These are phyloP conservation scores for Tyrannus savana DNA, from an alignment of 2,113 vertebrate species.

Conservation along the genomic window DNA sequence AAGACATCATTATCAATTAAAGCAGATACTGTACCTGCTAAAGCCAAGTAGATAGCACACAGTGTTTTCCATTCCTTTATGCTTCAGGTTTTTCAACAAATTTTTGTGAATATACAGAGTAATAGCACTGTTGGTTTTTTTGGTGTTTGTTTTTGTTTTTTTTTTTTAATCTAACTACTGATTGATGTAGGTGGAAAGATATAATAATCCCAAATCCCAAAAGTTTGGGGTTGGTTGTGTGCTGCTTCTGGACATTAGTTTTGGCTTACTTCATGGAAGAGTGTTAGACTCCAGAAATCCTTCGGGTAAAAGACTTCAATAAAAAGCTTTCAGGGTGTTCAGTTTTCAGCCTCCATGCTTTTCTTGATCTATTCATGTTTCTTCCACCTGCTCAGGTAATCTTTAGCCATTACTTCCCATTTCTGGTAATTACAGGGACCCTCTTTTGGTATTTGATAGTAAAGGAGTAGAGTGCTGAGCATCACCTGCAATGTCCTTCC, in stretches of 20 bases:
- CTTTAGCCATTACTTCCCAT: neutral
- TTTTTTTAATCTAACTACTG: neutral
- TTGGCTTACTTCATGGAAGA: neutral
- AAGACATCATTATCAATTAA: conserved; percentile 26
- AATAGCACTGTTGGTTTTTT: neutral
- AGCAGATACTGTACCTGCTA: neutral
- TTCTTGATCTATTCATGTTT: neutral
- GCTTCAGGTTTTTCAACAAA: neutral
- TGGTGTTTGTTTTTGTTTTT: too few relatives aligned
- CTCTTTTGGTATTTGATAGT: neutral
- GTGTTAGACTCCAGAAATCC: neutral
- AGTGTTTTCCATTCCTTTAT: neutral
- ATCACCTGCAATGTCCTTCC: neutral
- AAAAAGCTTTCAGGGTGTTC: neutral
- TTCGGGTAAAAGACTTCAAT: neutral
- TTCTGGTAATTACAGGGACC: neutral
- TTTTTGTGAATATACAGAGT: neutral
- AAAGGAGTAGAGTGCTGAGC: neutral
- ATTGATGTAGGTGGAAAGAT: neutral
- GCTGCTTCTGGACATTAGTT: neutral
- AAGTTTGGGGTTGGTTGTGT: neutral
- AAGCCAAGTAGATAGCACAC: neutral
- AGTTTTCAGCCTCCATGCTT: neutral
- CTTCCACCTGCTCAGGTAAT: neutral
- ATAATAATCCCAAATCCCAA: neutral